These are phyloP conservation scores for Conomelus anceps DNA, from an alignment of 2,888 invertebrate genomes.

Conservation along the genomic window DNA sequence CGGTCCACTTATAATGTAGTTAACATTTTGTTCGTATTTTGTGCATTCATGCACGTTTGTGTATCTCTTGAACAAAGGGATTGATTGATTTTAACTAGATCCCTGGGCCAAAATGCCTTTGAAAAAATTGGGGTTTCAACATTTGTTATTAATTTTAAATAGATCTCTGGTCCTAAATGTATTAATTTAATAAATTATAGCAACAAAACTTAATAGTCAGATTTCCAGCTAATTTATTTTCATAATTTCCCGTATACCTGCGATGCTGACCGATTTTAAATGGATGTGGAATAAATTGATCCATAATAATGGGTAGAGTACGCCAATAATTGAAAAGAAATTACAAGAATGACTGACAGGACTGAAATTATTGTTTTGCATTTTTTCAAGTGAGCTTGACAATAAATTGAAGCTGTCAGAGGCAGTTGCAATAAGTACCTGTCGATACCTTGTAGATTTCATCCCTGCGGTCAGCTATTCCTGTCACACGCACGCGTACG, in stretches of 20 bases:
- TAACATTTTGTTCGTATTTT: too few relatives aligned
- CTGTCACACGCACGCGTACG: background rate
- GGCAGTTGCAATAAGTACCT: background rate
- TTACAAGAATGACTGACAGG: background rate
- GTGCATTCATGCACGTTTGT: too few relatives aligned
- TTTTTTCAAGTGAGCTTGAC: background rate
- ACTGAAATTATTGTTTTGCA: background rate
- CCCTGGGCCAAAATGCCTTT: too few relatives aligned
- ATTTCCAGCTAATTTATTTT: background rate
- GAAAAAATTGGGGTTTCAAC: too few relatives aligned
- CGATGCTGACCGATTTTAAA: too few relatives aligned
- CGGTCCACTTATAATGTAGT: too few relatives aligned
- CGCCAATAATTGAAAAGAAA: too few relatives aligned
- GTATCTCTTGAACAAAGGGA: too few relatives aligned
- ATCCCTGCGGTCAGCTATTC: too few relatives aligned
- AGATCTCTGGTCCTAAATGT: background rate
- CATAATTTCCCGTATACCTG: background rate
- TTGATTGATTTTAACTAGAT: too few relatives aligned
- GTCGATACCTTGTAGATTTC: background rate
- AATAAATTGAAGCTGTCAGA: background rate
- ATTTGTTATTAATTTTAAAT: too few relatives aligned
- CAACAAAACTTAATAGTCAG: too few relatives aligned
- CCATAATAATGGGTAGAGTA: background rate
- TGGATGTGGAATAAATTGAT: background rate
- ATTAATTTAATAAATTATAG: background rate